A percentile compares a stretch with the other conserved stretches of the same genome.
These are phyloP conservation scores for Tolypeutes matacus DNA, from an alignment of 2,797 vertebrate genomes.

Conservation along the genomic window DNA sequence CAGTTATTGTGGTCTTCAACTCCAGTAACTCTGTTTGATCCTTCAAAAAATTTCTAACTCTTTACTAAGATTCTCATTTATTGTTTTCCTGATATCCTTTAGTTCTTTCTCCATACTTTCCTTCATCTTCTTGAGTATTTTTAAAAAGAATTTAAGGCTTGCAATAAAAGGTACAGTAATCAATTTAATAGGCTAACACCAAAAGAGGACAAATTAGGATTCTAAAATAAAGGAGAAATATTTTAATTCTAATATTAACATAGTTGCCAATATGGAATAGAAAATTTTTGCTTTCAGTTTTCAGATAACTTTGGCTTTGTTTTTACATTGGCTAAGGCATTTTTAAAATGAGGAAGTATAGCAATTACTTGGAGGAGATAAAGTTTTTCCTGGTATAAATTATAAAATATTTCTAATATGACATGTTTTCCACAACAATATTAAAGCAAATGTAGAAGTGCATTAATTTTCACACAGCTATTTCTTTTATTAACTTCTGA, in stretches of 20 bases:
- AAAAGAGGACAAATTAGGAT: neutral
- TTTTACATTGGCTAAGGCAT: neutral
- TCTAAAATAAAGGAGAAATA: conserved; percentile 45
- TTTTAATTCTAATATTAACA: neutral
- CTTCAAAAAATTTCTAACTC: too few relatives aligned
- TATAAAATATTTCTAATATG: conserved; percentile 5
- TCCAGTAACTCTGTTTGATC: too few relatives aligned
- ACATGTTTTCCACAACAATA: neutral
- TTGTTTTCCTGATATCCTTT: too few relatives aligned
- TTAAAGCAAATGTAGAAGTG: conserved; percentile 17
- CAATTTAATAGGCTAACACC: neutral
- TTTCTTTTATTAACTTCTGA: conserved; percentile 44
- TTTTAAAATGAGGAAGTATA: conserved; percentile 49
- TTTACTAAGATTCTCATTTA: too few relatives aligned
- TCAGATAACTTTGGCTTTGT: neutral
- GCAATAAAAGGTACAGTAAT: neutral
- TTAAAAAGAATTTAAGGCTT: neutral
- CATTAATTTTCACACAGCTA: conserved; percentile 6
- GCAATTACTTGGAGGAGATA: neutral
- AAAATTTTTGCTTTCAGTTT: conserved; percentile 42
- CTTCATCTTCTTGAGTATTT: too few relatives aligned
- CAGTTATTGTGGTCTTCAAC: too few relatives aligned
- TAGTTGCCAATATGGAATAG: neutral
- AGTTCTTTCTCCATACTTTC: too few relatives aligned
- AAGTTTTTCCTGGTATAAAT: conserved; percentile 45